Evolutionary conservation across 1,140 invertebrate species (phyloP).

Genomic region (Helicoverpa zea): DNA sequence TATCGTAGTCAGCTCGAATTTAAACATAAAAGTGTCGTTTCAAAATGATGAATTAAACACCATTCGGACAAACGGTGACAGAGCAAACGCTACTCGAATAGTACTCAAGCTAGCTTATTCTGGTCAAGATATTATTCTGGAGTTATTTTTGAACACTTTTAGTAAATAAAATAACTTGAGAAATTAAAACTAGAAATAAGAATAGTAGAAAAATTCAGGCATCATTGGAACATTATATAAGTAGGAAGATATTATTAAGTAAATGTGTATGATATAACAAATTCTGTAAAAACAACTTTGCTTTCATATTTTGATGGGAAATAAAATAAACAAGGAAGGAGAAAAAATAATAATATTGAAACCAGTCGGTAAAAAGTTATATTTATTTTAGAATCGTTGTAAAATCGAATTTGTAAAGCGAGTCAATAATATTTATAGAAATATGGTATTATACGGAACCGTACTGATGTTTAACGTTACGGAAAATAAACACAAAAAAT

Average conservation of each 20-base stretch:
- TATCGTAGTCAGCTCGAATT: background rate
- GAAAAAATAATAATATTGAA: constrained; percentile 1
- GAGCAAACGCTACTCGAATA: constrained; percentile 23
- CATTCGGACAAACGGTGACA: constrained; percentile 33
- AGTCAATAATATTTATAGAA: background rate
- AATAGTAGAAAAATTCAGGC: no score
- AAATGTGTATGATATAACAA: background rate
- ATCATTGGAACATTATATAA: no score
- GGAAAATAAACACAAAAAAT: no score
- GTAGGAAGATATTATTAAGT: no score
- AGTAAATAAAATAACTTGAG: no score
- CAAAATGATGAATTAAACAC: constrained; percentile 34
- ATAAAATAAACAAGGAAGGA: background rate
- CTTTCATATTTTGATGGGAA: background rate
- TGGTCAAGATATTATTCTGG: background rate
- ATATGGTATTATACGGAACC: no score
- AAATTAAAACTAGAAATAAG: no score
- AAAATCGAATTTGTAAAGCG: background rate
- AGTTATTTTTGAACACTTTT: no score
- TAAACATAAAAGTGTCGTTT: constrained; percentile 3
- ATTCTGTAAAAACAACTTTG: background rate
- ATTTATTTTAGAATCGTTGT: background rate
- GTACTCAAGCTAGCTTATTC: background rate
- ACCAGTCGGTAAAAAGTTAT: background rate
- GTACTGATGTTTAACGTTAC: no score